A percentile compares a stretch with the other conserved stretches of the same genome.
Evolutionary conservation across 2,113 vertebrate genomes (phyloP).

Genomic region (Morone chrysops): DNA sequence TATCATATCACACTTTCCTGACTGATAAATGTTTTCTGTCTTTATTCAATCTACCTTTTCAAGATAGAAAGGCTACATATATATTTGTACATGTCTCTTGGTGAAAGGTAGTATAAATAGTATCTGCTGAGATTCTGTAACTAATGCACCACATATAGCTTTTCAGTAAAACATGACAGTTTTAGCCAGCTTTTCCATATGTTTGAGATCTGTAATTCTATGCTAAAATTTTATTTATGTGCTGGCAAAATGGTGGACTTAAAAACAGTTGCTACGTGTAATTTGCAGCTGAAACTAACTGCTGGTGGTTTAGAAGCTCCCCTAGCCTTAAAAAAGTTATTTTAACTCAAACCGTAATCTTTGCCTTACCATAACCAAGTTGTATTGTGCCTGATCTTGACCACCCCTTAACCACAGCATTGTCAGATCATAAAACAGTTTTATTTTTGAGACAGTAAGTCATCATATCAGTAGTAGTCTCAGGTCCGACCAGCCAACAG

Average conservation of each 20-base stretch:
- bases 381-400: too few species aligned
- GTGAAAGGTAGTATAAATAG: not conserved
- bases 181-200: not conserved
- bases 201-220: not conserved
- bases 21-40: not conserved
- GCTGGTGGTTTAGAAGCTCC: too few species aligned
- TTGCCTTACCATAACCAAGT: too few species aligned
- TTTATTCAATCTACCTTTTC: slow-evolving; percentile 4
- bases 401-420: too few species aligned
- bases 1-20: not conserved
- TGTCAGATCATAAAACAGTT: too few species aligned
- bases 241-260: not conserved
- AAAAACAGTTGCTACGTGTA: too few species aligned
- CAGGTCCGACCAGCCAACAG: not conserved
- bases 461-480: not conserved
- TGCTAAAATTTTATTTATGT: too few species aligned
- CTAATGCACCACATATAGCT: not conserved
- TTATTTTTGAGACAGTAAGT: too few species aligned
- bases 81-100: not conserved
- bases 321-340: too few species aligned
- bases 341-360: too few species aligned
- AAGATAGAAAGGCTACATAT: not conserved
- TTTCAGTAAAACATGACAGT: slow-evolving; percentile 13
- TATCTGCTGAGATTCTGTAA: not conserved
- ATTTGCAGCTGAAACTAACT: too few species aligned